phyloP scores from a whole-genome alignment of 1,140 invertebrate species.

The Centruroides sculpturatus region DNA sequence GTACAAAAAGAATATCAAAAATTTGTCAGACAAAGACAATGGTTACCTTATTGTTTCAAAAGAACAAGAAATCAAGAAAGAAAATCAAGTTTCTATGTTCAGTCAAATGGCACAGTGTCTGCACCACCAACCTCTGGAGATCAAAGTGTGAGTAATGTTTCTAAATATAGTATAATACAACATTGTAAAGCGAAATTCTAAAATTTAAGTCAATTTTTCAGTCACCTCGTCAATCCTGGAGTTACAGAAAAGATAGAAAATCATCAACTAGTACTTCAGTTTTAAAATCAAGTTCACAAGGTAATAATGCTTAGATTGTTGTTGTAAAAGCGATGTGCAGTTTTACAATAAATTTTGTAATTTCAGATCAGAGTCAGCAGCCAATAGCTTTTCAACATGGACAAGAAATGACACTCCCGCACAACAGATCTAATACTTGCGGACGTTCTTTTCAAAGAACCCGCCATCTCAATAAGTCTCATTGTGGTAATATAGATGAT shows the following conservation, averaged over 20 bases:
- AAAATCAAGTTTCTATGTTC: conserved; percentile 4
- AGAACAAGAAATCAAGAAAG: background rate
- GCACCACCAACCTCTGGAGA: background rate
- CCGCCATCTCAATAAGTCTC: too few relatives aligned
- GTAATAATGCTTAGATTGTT: background rate
- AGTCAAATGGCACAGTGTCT: background rate
- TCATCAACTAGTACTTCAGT: background rate
- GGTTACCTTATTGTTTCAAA: conserved; percentile 1
- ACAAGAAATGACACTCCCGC: too few relatives aligned
- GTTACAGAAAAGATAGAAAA: background rate
- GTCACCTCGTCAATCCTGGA: background rate
- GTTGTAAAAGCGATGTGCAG: background rate
- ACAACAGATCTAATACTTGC: too few relatives aligned
- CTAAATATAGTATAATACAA: background rate
- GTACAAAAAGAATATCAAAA: conserved; percentile 4
- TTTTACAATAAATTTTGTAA: background rate
- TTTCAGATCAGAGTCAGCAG: background rate
- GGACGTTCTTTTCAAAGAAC: too few relatives aligned
- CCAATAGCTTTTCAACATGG: background rate
- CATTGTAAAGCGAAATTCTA: too few relatives aligned
- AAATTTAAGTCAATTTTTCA: background rate
- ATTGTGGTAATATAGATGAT: too few relatives aligned
- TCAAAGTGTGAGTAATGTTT: background rate
- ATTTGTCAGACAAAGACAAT: background rate
- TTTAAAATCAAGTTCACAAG: background rate